Conservation (phyloP, 2,888 invertebrate species). For the Temnothorax rugatulus region DNA sequence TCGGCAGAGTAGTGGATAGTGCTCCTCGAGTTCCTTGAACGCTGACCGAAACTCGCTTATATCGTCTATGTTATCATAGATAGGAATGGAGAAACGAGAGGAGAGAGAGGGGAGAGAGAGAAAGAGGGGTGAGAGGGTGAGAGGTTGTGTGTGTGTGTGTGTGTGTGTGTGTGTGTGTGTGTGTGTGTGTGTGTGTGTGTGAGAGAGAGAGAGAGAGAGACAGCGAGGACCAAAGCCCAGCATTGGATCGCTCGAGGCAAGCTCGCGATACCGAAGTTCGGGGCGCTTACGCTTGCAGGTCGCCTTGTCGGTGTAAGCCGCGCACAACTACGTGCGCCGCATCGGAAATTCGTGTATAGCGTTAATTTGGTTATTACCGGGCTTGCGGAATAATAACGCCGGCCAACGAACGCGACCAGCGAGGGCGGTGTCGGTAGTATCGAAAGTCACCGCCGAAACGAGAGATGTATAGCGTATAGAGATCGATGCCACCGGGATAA, state of each 20-base stretch:
- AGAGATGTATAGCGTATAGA: slow-evolving; percentile 2
- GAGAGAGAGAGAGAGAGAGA: no score
- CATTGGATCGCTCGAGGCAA: slow-evolving; percentile 42
- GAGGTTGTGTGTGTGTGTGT: no score
- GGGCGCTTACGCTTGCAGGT: slow-evolving; percentile 29
- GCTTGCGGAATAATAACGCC: slow-evolving; percentile 55
- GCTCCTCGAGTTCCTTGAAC: slow-evolving; percentile 51
- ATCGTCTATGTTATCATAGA: slow-evolving; percentile 38
- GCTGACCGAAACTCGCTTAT: slow-evolving; percentile 57
- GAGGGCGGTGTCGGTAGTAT: not conserved
- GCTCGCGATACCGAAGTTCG: slow-evolving; percentile 48
- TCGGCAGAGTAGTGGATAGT: slow-evolving; percentile 30
- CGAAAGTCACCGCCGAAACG: slow-evolving; percentile 37
- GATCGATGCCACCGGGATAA: slow-evolving; percentile 24
- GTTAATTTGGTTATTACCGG: slow-evolving; percentile 57
- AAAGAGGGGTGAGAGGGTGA: not conserved
- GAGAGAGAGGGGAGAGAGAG: slow-evolving; percentile 6
- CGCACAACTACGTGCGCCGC: slow-evolving; percentile 43
- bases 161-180: no score
- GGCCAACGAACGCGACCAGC: slow-evolving; percentile 9
- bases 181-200: no score
- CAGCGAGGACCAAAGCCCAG: slow-evolving; percentile 20
- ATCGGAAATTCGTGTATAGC: slow-evolving; percentile 55
- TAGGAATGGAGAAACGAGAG: not conserved
- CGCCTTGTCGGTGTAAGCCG: slow-evolving; percentile 37